A percentile compares a stretch with the other conserved stretches of the same genome.
Conservation (phyloP, 1,140 invertebrate genomes). For the Drosophila pallidifrons region DNA sequence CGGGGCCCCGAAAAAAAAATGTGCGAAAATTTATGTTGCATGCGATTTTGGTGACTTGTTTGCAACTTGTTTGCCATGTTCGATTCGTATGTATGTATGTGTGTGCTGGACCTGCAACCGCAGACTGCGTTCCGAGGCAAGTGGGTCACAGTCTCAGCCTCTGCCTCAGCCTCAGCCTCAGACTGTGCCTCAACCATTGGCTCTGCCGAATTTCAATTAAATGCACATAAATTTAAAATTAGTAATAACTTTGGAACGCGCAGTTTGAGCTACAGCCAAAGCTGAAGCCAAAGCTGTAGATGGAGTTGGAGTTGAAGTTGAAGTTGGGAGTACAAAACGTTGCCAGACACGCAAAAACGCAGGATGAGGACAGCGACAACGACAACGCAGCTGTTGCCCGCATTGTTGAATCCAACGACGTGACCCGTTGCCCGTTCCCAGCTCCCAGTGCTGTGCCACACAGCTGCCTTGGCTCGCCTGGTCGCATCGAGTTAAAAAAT, state of each 20-base stretch:
- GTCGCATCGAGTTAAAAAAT: conserved; percentile 43
- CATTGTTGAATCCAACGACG: conserved; percentile 58
- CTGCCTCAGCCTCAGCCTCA: conserved; percentile 3
- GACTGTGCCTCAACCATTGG: neutral
- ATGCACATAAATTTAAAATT: conserved; percentile 83
- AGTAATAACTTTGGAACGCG: conserved; percentile 75
- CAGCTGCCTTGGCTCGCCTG: conserved; percentile 16
- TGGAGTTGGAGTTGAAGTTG: neutral
- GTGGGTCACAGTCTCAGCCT: conserved; percentile 37
- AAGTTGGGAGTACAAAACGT: conserved; percentile 59
- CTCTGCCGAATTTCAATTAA: conserved; percentile 78
- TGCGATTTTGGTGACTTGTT: conserved; percentile 81
- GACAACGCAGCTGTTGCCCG: conserved; percentile 69
- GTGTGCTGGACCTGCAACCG: conserved; percentile 4
- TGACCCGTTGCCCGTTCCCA: conserved; percentile 50
- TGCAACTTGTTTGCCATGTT: conserved; percentile 79
- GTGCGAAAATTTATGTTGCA: conserved; percentile 82
- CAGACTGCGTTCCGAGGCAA: conserved; percentile 36
- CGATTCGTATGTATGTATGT: conserved; percentile 32
- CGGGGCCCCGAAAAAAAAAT: conserved; percentile 51
- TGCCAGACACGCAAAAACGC: conserved; percentile 68
- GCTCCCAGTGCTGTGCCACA: neutral
- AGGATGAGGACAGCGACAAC: conserved; percentile 18
- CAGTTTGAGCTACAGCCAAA: conserved; percentile 6
- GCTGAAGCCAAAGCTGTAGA: neutral